A percentile compares a stretch with the other conserved stretches of the same genome.
Evolutionary conservation across 2,888 invertebrate species (phyloP).

Genomic region (Fragum fragum): DNA sequence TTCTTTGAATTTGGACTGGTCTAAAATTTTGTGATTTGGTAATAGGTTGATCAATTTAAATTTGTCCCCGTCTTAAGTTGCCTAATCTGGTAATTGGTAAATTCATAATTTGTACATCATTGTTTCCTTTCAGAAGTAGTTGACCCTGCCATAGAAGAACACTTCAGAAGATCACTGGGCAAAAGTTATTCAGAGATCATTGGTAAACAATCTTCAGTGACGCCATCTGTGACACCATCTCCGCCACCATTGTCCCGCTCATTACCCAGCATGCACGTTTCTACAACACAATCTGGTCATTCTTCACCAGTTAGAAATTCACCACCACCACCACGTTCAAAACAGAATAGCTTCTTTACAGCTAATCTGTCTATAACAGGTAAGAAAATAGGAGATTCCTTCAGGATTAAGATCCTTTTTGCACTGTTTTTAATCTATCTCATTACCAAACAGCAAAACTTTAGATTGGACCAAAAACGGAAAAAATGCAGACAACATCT

Average conservation of each 20-base stretch:
- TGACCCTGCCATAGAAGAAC: slow-evolving; percentile 97
- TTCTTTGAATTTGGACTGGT: too few species aligned
- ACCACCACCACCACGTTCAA: background rate
- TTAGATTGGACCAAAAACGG: too few species aligned
- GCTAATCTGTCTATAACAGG: slow-evolving; percentile 77
- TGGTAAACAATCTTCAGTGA: slow-evolving; percentile 57
- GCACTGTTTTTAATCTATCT: too few species aligned
- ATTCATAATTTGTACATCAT: too few species aligned
- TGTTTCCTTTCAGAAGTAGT: slow-evolving; percentile 88
- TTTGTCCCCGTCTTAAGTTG: too few species aligned
- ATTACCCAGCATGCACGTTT: slow-evolving; percentile 40
- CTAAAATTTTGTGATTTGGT: too few species aligned
- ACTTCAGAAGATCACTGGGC: slow-evolving; percentile 96
- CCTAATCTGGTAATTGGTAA: too few species aligned
- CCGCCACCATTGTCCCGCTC: slow-evolving; percentile 52
- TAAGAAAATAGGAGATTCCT: too few species aligned
- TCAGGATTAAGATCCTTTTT: too few species aligned
- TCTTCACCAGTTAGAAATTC: slow-evolving; percentile 34
- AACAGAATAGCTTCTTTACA: slow-evolving; percentile 15
- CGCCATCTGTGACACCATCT: slow-evolving; percentile 41
- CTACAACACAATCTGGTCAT: slow-evolving; percentile 27
- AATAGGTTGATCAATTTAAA: too few species aligned
- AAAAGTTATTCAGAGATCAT: slow-evolving; percentile 85
- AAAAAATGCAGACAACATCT: too few species aligned
- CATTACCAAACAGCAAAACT: too few species aligned